Base-by-base conservation (phyloP, 2,888 invertebrate species). In the Lithophane semibrunnea region DNA sequence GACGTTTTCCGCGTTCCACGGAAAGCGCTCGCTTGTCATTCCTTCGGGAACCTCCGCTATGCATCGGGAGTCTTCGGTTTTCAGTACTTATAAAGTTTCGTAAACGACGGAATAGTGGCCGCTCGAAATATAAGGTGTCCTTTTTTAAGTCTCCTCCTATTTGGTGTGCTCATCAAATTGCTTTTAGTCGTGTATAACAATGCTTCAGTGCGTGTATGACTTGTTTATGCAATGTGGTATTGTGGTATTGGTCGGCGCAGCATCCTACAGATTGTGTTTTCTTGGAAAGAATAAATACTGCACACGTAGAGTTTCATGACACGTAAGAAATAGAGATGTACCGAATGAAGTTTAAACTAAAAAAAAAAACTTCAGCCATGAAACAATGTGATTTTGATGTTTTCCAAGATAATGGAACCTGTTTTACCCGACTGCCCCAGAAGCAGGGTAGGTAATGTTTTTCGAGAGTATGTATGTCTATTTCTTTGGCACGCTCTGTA, bases 1-100 rank as follows among this genome's bases (percentile, higher is more conserved):
- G 94, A 93, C 94, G 95, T 95, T 96, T 96, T 96, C 96, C 96
- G 96, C 96, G 96, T 96, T 96, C 96, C 95, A 92, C 90, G 96
- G 95, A 96, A 95, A 96, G 94, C 94, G 92, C 94, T 91, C 88
- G 92, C 92, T 92, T 94, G 95, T 94, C 95, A 94, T 94, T 94
- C 94, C 94, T 94, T 96, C 96, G 95, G 94, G 89, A 89, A 88
- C 88, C 91, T 91, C 94, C 95, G 96, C 91, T 74, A 65, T 88
- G 88, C 92, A 93, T 95, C 96, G 95, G 91, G 68, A 82, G 75
- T 87, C 88, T 89, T 89, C 84, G 86, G 84, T 61, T 69, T 87
- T 84, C 84, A 87, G 83, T 65, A 71, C 79, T 85, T 80, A 75
- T 85, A 83, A 80, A 80, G 83, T 84, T 84, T 88, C 80, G 77